These are phyloP conservation scores for Caenorhabditis angaria DNA, from an alignment of 2,888 invertebrate genomes.

Conservation along the genomic window DNA sequence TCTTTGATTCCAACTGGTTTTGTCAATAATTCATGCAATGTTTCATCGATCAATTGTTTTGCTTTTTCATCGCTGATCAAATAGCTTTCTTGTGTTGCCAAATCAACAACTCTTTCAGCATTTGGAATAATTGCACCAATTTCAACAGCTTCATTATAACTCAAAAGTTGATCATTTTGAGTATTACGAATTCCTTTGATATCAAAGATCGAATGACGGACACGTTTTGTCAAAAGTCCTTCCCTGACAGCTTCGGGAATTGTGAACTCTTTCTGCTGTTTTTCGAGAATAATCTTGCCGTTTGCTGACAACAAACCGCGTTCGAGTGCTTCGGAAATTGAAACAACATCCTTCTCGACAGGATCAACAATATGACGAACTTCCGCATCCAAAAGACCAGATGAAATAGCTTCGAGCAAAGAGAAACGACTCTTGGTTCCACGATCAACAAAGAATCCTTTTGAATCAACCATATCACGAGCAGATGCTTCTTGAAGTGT, in stretches of 20 bases:
- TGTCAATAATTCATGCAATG: conserved; percentile 81
- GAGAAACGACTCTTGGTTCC: conserved; percentile 81
- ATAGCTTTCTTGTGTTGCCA: conserved; percentile 56
- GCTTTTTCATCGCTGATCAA: conserved; percentile 71
- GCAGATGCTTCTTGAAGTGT: conserved; percentile 88
- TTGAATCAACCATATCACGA: conserved; percentile 81
- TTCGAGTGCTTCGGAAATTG: conserved; percentile 85
- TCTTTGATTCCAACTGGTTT: conserved; percentile 83
- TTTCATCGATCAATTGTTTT: conserved; percentile 72
- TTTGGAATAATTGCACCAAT: conserved; percentile 82
- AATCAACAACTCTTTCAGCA: conserved; percentile 72
- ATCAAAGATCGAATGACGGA: conserved; percentile 88
- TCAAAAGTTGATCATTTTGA: conserved; percentile 83
- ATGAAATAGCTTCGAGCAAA: conserved; percentile 85
- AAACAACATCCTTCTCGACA: conserved; percentile 82
- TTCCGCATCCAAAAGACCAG: conserved; percentile 87
- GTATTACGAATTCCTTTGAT: conserved; percentile 88
- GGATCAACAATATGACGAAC: conserved; percentile 86
- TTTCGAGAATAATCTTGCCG: conserved; percentile 77
- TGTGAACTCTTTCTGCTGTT: conserved; percentile 71
- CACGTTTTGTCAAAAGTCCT: conserved; percentile 87
- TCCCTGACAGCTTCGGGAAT: conserved; percentile 87
- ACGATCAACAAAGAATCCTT: conserved; percentile 84
- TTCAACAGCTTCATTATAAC: conserved; percentile 83
- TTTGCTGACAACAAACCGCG: conserved; percentile 83